Percentiles rank a stretch among this genome's conserved stretches.
phyloP scores from a whole-genome alignment of 2,113 vertebrate genomes.

The Caretta caretta region DNA sequence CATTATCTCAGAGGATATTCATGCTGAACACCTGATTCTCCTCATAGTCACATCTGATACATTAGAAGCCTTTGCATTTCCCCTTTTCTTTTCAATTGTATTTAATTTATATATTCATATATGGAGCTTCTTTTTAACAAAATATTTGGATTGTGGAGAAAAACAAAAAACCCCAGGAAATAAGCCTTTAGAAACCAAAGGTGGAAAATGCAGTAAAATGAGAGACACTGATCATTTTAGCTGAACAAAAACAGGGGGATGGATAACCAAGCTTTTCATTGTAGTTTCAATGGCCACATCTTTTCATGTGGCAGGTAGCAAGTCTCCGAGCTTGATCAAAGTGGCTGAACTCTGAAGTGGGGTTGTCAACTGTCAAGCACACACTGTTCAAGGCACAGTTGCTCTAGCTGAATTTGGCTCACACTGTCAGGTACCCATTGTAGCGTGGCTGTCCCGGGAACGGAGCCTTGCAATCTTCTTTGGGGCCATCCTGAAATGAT shows the following conservation, averaged over 20 bases:
- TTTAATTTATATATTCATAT: background rate
- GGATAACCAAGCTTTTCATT: background rate
- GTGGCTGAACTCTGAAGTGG: background rate
- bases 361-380: background rate
- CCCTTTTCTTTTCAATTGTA: background rate
- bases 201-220: background rate
- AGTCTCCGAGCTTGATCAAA: background rate
- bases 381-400: background rate
- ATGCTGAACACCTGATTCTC: conserved; percentile 15
- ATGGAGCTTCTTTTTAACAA: background rate
- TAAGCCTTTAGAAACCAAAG: background rate
- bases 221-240: background rate
- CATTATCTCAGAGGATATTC: conserved; percentile 22
- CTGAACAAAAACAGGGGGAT: background rate
- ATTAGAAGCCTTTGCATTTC: background rate
- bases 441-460: background rate
- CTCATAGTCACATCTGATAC: background rate
- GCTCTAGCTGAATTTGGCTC: background rate
- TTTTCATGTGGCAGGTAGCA: background rate
- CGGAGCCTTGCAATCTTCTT: background rate
- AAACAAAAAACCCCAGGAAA: background rate
- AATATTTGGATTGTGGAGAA: background rate
- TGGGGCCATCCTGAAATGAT: background rate
- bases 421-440: background rate
- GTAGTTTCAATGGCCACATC: accelerated